Percentiles rank a stretch among this genome's conserved stretches.
These are phyloP conservation scores for cat (Felis catus) DNA, from an alignment of 2,113 vertebrate genomes.

Conservation along the genomic window F.catus_Fca126_mat1.0 CM031411.1:28588501-28589000, in stretches of 20 bases:
- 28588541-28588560: not conserved
- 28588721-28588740: not conserved
- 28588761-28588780: not conserved
- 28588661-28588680: not conserved
- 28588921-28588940: slow-evolving; percentile 30
- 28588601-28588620: not conserved
- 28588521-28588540: not conserved
- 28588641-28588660: not conserved
- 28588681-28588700: not conserved
- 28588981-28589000: not conserved
- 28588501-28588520: not conserved
- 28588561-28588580: not conserved
- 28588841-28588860: slow-evolving; percentile 36
- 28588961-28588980: not conserved
- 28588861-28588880: not conserved
- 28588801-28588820: not conserved
- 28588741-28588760: not conserved
- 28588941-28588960: not conserved
- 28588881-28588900: not conserved
- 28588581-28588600: not conserved
- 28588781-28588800: not conserved
- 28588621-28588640: not conserved
- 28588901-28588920: not conserved
- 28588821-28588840: slow-evolving; percentile 45
- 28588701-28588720: not conserved